Conservation (phyloP, 2,113 vertebrate genomes). For the Peucedramus taeniatus region DNA sequence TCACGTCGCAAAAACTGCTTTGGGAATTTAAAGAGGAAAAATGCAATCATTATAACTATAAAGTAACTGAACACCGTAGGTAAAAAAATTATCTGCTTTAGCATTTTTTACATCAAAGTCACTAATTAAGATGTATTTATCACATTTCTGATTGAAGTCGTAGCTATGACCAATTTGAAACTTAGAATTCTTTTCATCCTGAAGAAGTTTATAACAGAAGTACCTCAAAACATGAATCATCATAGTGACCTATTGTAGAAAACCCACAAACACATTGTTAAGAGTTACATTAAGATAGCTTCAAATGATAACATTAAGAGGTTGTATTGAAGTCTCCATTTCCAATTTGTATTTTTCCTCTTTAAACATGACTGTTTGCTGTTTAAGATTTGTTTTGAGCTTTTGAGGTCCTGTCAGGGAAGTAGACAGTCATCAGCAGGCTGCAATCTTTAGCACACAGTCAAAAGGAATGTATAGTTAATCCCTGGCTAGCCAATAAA, state of each 20-base stretch:
- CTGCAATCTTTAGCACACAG: not conserved
- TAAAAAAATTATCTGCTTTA: not conserved
- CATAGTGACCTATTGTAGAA: not conserved
- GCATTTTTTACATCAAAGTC: not conserved
- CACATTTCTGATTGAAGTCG: not conserved
- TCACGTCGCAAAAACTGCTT: not conserved
- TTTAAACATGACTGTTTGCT: not conserved
- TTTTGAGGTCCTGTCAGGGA: not conserved
- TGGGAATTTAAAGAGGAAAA: not conserved
- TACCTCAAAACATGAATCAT: not conserved
- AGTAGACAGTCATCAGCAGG: not conserved
- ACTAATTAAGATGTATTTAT: not conserved
- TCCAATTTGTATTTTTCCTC: not conserved
- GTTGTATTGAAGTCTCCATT: not conserved
- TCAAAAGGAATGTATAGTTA: not conserved
- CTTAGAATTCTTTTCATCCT: not conserved
- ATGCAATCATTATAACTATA: not conserved
- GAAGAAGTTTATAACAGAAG: not conserved
- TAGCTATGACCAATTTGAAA: not conserved
- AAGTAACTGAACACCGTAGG: not conserved
- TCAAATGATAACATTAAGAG: not conserved
- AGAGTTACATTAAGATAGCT: not conserved
- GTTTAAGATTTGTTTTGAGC: not conserved
- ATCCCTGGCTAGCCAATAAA: not conserved
- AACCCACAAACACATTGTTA: not conserved